A percentile compares a stretch with the other conserved stretches of the same genome.
phyloP scores from a whole-genome alignment of 2,888 invertebrate genomes.

The Diploptera punctata region DNA sequence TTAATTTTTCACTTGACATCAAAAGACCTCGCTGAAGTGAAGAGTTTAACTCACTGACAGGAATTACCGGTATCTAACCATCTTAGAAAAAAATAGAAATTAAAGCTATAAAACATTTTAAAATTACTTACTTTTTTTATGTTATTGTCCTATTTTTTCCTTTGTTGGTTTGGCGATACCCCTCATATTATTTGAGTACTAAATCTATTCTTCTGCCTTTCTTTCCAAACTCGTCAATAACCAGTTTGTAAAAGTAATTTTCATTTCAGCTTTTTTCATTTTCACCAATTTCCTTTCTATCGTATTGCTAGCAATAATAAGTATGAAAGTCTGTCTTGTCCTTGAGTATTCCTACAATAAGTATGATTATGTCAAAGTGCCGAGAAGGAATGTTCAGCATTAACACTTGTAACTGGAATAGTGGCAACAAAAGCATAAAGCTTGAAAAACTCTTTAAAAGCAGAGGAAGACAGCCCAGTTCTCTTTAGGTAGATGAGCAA shows the following conservation, averaged over 20 bases:
- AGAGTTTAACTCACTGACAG: background rate
- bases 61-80: too few relatives aligned
- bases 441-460: background rate
- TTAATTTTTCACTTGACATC: background rate
- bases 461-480: background rate
- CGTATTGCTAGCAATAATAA: background rate
- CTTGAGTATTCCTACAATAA: background rate
- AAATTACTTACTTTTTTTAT: background rate
- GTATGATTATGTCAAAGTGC: background rate
- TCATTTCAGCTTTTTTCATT: too few relatives aligned
- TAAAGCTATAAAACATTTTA: background rate
- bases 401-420: background rate
- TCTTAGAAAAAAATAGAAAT: background rate
- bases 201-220: background rate
- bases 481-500: background rate
- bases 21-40: background rate
- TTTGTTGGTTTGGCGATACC: background rate
- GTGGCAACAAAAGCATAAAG: background rate
- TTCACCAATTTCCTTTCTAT: background rate
- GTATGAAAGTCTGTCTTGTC: background rate
- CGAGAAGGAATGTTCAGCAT: background rate
- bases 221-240: background rate
- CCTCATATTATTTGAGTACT: background rate
- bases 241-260: background rate
- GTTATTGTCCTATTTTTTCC: background rate